These are phyloP conservation scores for Cynodonichthys magdalenae DNA, from an alignment of 2,797 vertebrate genomes.

Conservation along the genomic window DNA sequence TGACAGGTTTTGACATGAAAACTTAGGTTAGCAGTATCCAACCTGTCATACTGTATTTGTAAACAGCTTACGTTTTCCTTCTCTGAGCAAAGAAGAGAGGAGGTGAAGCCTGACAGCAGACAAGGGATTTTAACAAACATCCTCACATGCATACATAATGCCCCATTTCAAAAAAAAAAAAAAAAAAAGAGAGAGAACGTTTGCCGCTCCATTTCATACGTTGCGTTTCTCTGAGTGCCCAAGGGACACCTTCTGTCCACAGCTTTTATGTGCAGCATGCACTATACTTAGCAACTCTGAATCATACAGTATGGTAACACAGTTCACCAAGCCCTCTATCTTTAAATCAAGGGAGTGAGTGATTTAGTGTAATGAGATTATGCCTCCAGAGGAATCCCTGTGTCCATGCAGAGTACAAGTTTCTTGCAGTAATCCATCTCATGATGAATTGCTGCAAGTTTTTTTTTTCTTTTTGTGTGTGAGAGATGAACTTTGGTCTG, in stretches of 20 bases:
- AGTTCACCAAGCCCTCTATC: slow-evolving; percentile 46
- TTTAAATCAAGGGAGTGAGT: slow-evolving; percentile 56
- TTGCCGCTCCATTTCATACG: slow-evolving; percentile 70
- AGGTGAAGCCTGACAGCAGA: slow-evolving; percentile 77
- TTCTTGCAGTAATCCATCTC: slow-evolving; percentile 57
- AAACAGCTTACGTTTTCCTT: slow-evolving; percentile 80
- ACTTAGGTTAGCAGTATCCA: slow-evolving; percentile 84
- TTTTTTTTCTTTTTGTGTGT: slow-evolving; percentile 26
- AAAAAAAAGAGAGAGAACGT: slow-evolving; percentile 30
- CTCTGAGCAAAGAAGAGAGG: slow-evolving; percentile 67
- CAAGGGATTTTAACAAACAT: slow-evolving; percentile 76
- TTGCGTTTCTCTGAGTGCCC: slow-evolving; percentile 56
- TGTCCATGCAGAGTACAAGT: slow-evolving; percentile 55
- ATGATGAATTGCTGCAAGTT: slow-evolving; percentile 63
- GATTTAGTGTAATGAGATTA: slow-evolving; percentile 68
- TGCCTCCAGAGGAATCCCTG: slow-evolving; percentile 56
- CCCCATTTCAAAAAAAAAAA: slow-evolving; percentile 56
- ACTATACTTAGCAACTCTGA: slow-evolving; percentile 61
- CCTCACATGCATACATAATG: slow-evolving; percentile 78
- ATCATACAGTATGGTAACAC: slow-evolving; percentile 44
- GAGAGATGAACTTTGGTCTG: slow-evolving; percentile 55
- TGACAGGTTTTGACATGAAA: slow-evolving; percentile 85
- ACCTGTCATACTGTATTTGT: slow-evolving; percentile 84
- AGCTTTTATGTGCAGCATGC: slow-evolving; percentile 43
- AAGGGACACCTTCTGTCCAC: slow-evolving; percentile 69